These are phyloP conservation scores for Idris sp. DNA, from an alignment of 1,140 invertebrate genomes.

Conservation along the genomic window DNA sequence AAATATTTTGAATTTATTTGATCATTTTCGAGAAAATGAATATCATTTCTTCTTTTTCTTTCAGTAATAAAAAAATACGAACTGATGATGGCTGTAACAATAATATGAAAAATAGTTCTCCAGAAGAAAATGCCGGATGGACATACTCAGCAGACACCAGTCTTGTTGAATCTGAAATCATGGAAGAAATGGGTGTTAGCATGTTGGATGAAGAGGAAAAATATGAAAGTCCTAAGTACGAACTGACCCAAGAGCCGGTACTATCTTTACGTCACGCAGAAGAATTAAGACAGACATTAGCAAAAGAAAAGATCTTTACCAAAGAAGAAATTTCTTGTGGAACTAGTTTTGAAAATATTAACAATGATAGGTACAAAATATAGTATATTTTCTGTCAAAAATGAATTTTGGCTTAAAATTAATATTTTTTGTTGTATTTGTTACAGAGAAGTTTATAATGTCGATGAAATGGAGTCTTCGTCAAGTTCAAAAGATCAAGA, in stretches of 20 bases:
- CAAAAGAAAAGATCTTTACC: constrained; percentile 54
- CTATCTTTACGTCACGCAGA: constrained; percentile 61
- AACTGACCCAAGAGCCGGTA: constrained; percentile 64
- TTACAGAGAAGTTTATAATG: constrained; percentile 32
- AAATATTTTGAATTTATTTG: too few species aligned
- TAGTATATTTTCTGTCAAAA: too few species aligned
- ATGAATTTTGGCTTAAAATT: too few species aligned
- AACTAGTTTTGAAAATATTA: constrained; percentile 64
- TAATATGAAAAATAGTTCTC: constrained; percentile 68
- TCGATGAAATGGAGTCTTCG: constrained; percentile 25
- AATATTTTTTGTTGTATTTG: too few species aligned
- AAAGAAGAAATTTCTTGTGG: constrained; percentile 63
- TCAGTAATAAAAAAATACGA: constrained; percentile 71
- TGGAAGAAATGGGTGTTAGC: constrained; percentile 77
- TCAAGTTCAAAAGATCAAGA: constrained; percentile 34
- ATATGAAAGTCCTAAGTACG: constrained; percentile 66
- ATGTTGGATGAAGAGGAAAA: constrained; percentile 75
- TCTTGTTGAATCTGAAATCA: constrained; percentile 75
- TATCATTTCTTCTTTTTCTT: too few species aligned
- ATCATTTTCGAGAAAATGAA: too few species aligned
- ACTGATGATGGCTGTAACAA: constrained; percentile 73
- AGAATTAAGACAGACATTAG: constrained; percentile 46
- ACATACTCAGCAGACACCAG: constrained; percentile 70
- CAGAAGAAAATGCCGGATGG: constrained; percentile 65
- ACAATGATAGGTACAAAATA: constrained; percentile 71